Evolutionary conservation across 2,113 vertebrate species (phyloP), one percentile per base, ranked within the genome.

Genomic region (Bubalus kerabau): DNA sequence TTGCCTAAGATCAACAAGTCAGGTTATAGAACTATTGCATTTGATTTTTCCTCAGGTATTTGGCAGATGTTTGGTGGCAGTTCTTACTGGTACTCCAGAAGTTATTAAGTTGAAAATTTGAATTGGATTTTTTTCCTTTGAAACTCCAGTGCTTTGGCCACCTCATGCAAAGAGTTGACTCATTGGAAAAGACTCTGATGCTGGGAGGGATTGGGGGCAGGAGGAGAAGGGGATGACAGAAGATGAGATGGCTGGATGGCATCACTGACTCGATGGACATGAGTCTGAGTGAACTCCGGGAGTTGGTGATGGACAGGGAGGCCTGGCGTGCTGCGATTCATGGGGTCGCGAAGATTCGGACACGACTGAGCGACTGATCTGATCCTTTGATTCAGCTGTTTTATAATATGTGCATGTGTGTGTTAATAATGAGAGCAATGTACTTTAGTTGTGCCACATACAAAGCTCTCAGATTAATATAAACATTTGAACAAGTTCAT

Each of bases 401-500:
- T 87, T 95, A 40, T 92, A 15, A 23, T 74, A 11, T 43, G 85
- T 94, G 83, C 24, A 2, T 36, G 60, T 74, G 43, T 85, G 21
- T 91, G 40, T 64, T 84, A 36, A 56, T 87, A 88, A 21, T 93
- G 80, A 97, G 83, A 76, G 5, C 16, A 59, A 2, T 67, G 9
- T 91, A 43, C 8, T 81, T 91, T 81, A 98, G 28, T 40, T 87
- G 23, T 93, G 24, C n/a, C 26, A 46, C 26, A 32, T 92, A 43
- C 92, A 86, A 24, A 85, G 15, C 26, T 81, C n/a, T 82, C 92
- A 93, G 52, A 57, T 97, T 88, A 90, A 87, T 92, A 40, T 74
- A 82, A 94, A 80, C 19, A 76, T 90, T 93, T 78, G 71, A 91
- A 91, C 4, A 84, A 32, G 8, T 95, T 91, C 40, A 88, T 76